Evolutionary conservation across 2,797 vertebrate species (phyloP).

Genomic region (Chloroceryle amazona): DNA sequence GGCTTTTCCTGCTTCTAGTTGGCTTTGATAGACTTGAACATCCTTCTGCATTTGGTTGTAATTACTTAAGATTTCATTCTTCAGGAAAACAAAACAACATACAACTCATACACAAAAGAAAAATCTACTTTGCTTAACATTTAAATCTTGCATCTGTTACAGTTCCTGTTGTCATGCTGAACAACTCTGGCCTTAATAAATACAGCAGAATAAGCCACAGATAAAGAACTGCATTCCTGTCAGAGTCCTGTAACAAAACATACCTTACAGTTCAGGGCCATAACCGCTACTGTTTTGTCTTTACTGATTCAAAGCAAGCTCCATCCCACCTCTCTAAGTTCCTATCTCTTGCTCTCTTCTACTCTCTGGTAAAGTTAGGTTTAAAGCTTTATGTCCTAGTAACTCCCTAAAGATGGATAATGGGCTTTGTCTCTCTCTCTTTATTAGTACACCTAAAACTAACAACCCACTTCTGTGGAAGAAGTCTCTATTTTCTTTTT

Average conservation of each 20-base stretch:
- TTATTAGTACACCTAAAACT: not conserved
- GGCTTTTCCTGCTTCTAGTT: constrained; percentile 75
- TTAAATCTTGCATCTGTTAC: not conserved
- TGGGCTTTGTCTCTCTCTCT: not conserved
- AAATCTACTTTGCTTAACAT: not conserved
- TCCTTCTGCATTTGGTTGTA: constrained; percentile 79
- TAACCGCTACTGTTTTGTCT: not conserved
- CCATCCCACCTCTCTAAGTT: not conserved
- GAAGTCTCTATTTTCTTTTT: not conserved
- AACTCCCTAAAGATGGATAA: not conserved
- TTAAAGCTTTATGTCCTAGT: not conserved
- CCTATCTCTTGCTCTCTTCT: not conserved
- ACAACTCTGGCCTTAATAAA: not conserved
- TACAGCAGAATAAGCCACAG: not conserved
- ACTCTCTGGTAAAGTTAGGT: not conserved
- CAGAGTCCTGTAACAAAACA: not conserved
- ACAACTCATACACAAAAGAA: not conserved
- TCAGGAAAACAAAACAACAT: not conserved
- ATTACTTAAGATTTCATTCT: constrained; percentile 73
- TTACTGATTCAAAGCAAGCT: not conserved
- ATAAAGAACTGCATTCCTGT: not conserved
- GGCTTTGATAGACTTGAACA: constrained; percentile 58
- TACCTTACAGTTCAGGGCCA: not conserved
- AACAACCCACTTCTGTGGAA: not conserved
- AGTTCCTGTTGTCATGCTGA: not conserved